A percentile compares a stretch with the other conserved stretches of the same genome.
Evolutionary conservation across 2,113 vertebrate species (phyloP).

Genomic region (Corydoras sp.): DNA sequence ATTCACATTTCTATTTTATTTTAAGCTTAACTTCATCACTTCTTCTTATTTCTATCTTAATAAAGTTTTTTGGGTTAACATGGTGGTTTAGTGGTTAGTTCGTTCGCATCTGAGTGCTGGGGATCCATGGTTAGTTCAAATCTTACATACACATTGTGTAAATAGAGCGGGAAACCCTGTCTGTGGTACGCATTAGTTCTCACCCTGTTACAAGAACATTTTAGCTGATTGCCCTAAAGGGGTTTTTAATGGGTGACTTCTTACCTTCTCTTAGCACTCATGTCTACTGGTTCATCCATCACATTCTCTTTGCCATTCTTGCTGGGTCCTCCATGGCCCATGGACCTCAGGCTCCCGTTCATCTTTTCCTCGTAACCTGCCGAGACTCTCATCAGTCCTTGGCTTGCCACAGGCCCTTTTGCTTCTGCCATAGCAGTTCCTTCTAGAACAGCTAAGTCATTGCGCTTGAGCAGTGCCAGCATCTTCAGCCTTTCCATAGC

Average conservation of each 20-base stretch:
- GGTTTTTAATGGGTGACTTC: slow-evolving; percentile 7
- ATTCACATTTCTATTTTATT: no score
- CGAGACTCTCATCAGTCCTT: slow-evolving; percentile 55
- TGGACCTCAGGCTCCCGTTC: slow-evolving; percentile 62
- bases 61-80: no score
- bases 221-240: no score
- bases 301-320: slow-evolving; percentile 94
- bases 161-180: no score
- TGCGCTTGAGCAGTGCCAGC: slow-evolving; percentile 91
- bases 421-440: slow-evolving; percentile 52
- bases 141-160: no score
- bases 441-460: slow-evolving; percentile 83
- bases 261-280: slow-evolving; percentile 90
- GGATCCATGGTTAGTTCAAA: no score
- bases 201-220: no score
- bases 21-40: no score
- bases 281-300: slow-evolving; percentile 91
- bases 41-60: no score
- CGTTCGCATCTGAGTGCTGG: no score
- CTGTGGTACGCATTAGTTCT: no score
- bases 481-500: slow-evolving; percentile 98
- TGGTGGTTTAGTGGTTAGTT: no score
- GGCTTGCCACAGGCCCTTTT: slow-evolving; percentile 61
- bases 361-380: slow-evolving; percentile 67
- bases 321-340: slow-evolving; percentile 73